A percentile compares a stretch with the other conserved stretches of the same genome.
These are phyloP conservation scores for Samia ricini DNA, from an alignment of 1,140 invertebrate species.

Conservation along the genomic window DNA sequence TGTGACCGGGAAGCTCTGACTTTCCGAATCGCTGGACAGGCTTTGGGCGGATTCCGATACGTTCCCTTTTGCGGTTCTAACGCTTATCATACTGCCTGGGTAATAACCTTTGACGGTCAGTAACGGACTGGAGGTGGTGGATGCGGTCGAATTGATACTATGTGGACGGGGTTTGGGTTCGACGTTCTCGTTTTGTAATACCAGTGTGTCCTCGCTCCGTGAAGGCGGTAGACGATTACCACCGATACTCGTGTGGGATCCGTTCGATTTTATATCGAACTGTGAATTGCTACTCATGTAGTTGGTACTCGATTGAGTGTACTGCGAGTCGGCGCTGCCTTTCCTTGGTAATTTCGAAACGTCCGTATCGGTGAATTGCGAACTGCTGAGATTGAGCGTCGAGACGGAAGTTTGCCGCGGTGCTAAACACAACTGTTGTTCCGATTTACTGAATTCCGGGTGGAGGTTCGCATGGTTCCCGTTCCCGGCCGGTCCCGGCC, in stretches of 20 bases:
- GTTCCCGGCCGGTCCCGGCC: slow-evolving; percentile 87
- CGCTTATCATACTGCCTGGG: slow-evolving; percentile 79
- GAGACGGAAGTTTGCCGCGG: slow-evolving; percentile 72
- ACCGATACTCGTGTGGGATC: slow-evolving; percentile 48
- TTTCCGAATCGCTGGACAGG: slow-evolving; percentile 81
- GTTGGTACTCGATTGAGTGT: slow-evolving; percentile 72
- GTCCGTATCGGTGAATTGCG: slow-evolving; percentile 74
- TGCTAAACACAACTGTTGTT: slow-evolving; percentile 84
- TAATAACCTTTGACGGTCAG: slow-evolving; percentile 80
- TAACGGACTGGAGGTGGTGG: slow-evolving; percentile 82
- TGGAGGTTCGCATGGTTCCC: slow-evolving; percentile 76
- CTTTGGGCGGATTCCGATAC: slow-evolving; percentile 80
- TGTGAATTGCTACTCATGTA: slow-evolving; percentile 69
- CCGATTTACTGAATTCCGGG: slow-evolving; percentile 89
- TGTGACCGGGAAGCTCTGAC: slow-evolving; percentile 73
- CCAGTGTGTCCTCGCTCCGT: slow-evolving; percentile 86
- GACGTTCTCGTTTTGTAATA: slow-evolving; percentile 77
- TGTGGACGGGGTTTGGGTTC: slow-evolving; percentile 76
- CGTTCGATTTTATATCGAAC: slow-evolving; percentile 61
- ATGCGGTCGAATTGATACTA: slow-evolving; percentile 77
- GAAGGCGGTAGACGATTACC: slow-evolving; percentile 82
- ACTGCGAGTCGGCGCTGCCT: slow-evolving; percentile 80
- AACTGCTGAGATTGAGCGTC: slow-evolving; percentile 70
- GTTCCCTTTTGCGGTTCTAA: slow-evolving; percentile 74
- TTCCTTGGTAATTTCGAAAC: slow-evolving; percentile 79